Conservation (phyloP, 2,888 invertebrate species). For the Uropetala carovei region DNA sequence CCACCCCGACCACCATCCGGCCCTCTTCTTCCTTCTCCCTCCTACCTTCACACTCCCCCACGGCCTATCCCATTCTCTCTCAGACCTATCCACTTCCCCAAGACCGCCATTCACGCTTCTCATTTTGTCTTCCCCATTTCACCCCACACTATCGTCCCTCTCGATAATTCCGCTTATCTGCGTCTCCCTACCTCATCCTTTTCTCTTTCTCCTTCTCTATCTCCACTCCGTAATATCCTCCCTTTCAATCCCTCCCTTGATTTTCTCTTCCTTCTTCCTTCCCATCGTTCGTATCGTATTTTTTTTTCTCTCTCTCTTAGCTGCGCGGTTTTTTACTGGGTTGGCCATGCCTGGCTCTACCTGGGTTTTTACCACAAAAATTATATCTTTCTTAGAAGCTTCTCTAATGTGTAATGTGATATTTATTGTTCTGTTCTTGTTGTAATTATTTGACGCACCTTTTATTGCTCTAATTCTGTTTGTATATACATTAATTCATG, state of each 20-base stretch:
- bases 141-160: background rate
- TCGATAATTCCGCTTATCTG: conserved; percentile 14
- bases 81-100: background rate
- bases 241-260: conserved; percentile 1
- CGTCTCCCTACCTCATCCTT: background rate
- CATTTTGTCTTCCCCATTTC: background rate
- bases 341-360: too few species aligned
- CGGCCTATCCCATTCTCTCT: too few species aligned
- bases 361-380: too few species aligned
- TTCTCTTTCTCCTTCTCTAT: background rate
- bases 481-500: too few species aligned
- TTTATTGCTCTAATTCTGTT: too few species aligned
- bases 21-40: background rate
- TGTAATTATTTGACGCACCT: too few species aligned
- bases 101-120: conserved; percentile 8
- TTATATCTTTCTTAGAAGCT: too few species aligned
- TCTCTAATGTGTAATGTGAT: too few species aligned
- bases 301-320: background rate
- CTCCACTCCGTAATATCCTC: background rate
- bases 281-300: background rate
- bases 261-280: background rate
- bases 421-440: too few species aligned
- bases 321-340: background rate
- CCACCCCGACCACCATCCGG: background rate
- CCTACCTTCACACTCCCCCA: background rate